Percentiles rank a stretch among this genome's conserved stretches.
phyloP scores from a whole-genome alignment of 2,888 invertebrate species.

The Melangyna quadrimaculata region DNA sequence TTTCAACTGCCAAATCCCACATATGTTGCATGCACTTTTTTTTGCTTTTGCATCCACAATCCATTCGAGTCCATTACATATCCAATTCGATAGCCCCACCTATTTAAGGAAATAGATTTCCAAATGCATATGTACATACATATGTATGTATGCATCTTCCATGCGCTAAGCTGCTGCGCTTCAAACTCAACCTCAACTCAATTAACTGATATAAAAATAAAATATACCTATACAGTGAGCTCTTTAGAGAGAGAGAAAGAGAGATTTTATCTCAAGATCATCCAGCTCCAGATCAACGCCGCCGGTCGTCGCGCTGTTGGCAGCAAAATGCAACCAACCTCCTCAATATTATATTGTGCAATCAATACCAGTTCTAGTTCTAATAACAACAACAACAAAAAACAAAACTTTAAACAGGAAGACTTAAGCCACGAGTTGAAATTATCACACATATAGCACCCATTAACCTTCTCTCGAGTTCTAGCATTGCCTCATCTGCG shows the following conservation, averaged over 20 bases:
- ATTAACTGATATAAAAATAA: conserved; percentile 58
- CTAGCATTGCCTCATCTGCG: conserved; percentile 44
- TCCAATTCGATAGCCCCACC: conserved; percentile 69
- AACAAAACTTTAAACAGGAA: conserved; percentile 56
- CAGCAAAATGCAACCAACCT: conserved; percentile 42
- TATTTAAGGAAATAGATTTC: conserved; percentile 67
- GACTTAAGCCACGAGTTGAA: conserved; percentile 67
- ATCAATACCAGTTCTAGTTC: conserved; percentile 33
- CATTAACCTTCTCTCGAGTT: conserved; percentile 63
- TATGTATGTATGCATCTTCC: too few species aligned
- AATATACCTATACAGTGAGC: conserved; percentile 4
- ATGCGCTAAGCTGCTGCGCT: neutral
- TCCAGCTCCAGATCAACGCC: conserved; percentile 43
- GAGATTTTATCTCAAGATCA: conserved; percentile 64
- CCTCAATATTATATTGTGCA: conserved; percentile 52
- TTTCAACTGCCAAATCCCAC: conserved; percentile 31
- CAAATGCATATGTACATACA: too few species aligned
- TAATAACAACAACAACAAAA: neutral
- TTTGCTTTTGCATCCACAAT: conserved; percentile 17
- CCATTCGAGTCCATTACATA: conserved; percentile 59
- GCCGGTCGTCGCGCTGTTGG: conserved; percentile 31
- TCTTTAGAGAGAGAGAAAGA: too few species aligned
- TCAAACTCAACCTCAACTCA: conserved; percentile 51
- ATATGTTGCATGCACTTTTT: conserved; percentile 10
- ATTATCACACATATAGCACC: conserved; percentile 72